Base-by-base conservation (phyloP, 53 echinoderm and acorn worm genomes). In the Hippasteria phrygiana region DNA sequence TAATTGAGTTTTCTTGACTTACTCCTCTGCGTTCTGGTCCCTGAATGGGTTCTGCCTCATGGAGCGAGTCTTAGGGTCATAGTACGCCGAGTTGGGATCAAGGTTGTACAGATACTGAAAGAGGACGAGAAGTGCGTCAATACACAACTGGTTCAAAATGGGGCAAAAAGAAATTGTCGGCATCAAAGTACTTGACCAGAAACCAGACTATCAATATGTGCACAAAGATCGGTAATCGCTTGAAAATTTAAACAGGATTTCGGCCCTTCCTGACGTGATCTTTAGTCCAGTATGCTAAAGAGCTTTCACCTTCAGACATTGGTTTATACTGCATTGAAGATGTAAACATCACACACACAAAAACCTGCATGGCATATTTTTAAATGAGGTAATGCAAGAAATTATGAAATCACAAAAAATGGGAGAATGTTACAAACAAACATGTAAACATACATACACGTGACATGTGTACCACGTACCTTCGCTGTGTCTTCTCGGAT, bases 61-160 rank as follows among this genome's bases (percentile, higher is more conserved):
- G 45, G 98, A 97, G 66, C 98, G 90, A 0, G 98, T 97, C 88
- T 97, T 97, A 47, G 98, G 98, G 54, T 97, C 98, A 50, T 97
- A 97, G 93, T 95, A 95, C 12, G 98, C 98, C 28, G 98, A 97
- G 73, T 97, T 95, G 8, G 91, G 95, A 73, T 94, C 91, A 83
- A 97, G 83, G 71, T 95, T 97, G 37, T 91, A 76, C 88, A 97
- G 69, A 71, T 97, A 97, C 95, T 96, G 89, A n/a, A 81, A 17
- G 5, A 11, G 71, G 62, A 24, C 78, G 69, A 36, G 3, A 10
- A 54, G 20, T 18, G 4, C 4, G 16, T 16, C 54, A 54, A 54
- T 18, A 18, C 13, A 0, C 16, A 0, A 0, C 54, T 18, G 18
- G 17, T 20, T 54, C 6, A 45, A 45, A 7, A 45, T 17, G 17